Conservation (phyloP, 2,888 invertebrate species). For the Cylindroiulus punctatus region DNA sequence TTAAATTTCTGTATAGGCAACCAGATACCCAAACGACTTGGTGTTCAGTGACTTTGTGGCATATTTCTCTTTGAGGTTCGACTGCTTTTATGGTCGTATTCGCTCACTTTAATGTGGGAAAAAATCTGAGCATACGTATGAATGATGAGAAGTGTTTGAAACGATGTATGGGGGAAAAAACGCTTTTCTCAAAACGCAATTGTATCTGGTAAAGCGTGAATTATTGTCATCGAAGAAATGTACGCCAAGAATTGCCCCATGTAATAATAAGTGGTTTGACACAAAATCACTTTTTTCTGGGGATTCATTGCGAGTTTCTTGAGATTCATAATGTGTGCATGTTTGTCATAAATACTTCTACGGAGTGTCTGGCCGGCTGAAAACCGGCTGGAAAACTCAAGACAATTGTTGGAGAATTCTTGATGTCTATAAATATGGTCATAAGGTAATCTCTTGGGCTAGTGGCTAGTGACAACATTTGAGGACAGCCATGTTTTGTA, state of each 20-base stretch:
- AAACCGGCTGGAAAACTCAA: no score
- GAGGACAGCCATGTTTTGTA: no score
- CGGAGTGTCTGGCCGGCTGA: no score
- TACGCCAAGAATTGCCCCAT: not conserved
- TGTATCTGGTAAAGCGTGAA: not conserved
- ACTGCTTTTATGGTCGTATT: not conserved
- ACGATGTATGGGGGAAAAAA: not conserved
- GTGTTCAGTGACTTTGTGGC: not conserved
- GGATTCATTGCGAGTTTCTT: no score
- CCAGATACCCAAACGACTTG: not conserved
- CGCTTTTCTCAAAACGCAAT: slow-evolving; percentile 8
- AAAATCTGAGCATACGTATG: not conserved
- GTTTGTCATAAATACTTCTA: no score
- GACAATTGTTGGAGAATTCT: no score
- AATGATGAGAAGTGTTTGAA: slow-evolving; percentile 24
- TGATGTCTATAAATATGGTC: no score
- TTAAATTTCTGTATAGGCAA: not conserved
- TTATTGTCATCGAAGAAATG: slow-evolving; percentile 1
- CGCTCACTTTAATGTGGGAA: no score
- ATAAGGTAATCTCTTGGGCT: no score
- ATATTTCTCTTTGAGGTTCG: not conserved
- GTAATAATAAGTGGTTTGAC: not conserved
- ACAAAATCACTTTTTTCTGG: not conserved
- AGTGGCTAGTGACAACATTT: no score
- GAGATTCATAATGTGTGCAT: no score